A percentile compares a stretch with the other conserved stretches of the same genome.
phyloP scores from a whole-genome alignment of 2,888 invertebrate genomes.

The Heliconius cydno region DNA sequence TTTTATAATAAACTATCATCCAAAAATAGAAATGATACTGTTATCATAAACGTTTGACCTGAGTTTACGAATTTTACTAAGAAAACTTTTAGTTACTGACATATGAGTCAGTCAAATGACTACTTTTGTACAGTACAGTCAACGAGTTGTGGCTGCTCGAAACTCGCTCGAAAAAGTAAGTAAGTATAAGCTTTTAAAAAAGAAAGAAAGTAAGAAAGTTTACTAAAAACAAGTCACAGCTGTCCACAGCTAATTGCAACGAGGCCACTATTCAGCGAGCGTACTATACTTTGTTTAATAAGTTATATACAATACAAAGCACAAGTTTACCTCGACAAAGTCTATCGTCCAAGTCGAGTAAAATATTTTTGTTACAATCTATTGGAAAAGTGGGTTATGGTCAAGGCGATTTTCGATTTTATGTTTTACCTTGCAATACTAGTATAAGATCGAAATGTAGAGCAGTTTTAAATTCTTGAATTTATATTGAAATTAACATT shows the following conservation, averaged over 20 bases:
- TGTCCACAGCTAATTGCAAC: too few relatives aligned
- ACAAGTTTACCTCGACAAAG: slow-evolving; percentile 17
- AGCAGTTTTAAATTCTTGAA: neutral
- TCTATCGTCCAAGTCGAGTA: slow-evolving; percentile 9
- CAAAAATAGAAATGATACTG: neutral
- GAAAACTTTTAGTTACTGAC: neutral
- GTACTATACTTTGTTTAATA: neutral
- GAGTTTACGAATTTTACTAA: neutral
- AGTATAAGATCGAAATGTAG: slow-evolving; percentile 1
- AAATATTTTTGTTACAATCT: slow-evolving; percentile 20
- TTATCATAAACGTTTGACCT: neutral
- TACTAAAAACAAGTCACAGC: too few relatives aligned
- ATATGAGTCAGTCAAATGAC: neutral
- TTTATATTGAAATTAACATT: neutral
- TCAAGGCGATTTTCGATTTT: slow-evolving; percentile 17
- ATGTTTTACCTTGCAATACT: slow-evolving; percentile 5
- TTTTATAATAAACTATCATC: neutral
- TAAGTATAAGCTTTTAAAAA: too few relatives aligned
- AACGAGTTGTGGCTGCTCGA: too few relatives aligned
- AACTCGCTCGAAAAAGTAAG: too few relatives aligned
- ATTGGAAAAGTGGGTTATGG: slow-evolving; percentile 26
- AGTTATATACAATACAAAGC: slow-evolving; percentile 3
- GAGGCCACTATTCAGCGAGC: too few relatives aligned
- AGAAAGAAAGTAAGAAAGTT: too few relatives aligned
- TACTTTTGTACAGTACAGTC: neutral